These are phyloP conservation scores for Xiphophorus couchianus DNA, from an alignment of 2,113 vertebrate genomes.

Conservation along the genomic window DNA sequence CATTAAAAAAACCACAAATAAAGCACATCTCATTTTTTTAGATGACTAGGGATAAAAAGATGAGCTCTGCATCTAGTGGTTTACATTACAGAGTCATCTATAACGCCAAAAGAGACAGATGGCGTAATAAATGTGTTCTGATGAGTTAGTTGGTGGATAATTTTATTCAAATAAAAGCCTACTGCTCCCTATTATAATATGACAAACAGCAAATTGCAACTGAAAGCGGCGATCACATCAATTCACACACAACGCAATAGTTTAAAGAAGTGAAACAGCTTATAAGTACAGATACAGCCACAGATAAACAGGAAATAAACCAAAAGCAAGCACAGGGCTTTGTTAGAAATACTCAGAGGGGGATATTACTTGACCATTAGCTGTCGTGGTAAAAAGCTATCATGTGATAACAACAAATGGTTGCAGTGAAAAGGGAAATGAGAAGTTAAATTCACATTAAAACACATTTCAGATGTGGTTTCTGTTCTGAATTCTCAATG, in stretches of 20 bases:
- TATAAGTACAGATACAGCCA: neutral
- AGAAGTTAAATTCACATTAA: conserved; percentile 21
- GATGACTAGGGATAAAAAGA: neutral
- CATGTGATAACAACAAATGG: conserved; percentile 1
- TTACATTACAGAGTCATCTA: conserved; percentile 4
- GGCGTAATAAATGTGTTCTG: conserved; percentile 1
- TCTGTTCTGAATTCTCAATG: conserved; percentile 14
- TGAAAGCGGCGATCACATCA: neutral
- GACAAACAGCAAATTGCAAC: neutral
- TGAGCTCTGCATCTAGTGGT: conserved; percentile 1
- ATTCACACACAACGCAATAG: neutral
- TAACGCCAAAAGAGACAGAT: neutral
- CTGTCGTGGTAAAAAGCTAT: neutral
- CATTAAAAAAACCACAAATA: neutral
- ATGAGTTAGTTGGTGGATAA: neutral
- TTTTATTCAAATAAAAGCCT: neutral
- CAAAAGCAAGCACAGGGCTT: neutral
- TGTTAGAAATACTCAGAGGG: neutral
- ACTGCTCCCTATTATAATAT: too few relatives aligned
- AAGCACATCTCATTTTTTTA: neutral
- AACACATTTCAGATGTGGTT: neutral
- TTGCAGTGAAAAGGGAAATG: neutral
- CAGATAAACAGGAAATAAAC: neutral
- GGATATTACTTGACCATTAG: neutral
- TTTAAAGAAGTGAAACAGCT: neutral